Base-by-base conservation (phyloP, 2,888 invertebrate species). In the Drosophila infuscata region DNA sequence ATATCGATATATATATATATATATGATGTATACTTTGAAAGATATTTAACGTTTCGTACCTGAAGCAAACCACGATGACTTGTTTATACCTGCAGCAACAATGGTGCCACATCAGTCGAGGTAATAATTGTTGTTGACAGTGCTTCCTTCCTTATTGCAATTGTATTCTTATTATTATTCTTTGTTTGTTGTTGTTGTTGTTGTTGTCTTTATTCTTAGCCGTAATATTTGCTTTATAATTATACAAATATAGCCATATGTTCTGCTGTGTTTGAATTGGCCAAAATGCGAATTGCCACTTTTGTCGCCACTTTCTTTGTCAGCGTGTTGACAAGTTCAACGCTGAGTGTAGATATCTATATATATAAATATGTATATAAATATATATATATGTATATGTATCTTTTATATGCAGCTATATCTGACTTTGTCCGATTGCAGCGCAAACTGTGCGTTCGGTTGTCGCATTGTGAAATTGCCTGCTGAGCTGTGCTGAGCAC, bases 391-490 rank as follows among this genome's bases (percentile, higher is more conserved):
- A 36, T 41, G 33, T 48, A 15, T 70, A 29, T 52, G 15, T 41
- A 41, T 41, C 9, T 43, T 43, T 43, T 11, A 43, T n/a, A 43
- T 43, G n/a, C 17, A 29, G 25, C 38, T 64, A 51, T 36, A 48
- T 68, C 53, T 46, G 70, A 58, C 74, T 71, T 76, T 73, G 67
- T 73, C 48, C 54, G 74, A 68, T 59, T 70, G 74, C 48, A 29
- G 15, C 11, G 33, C 25, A 20, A 9, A 35, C 17, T 20, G 53
- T 36, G 62, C 80, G 46, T 67, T 75, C 76, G 67, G 78, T 74
- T 63, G 80, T 74, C 69, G 85, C 70, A 74, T 73, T 79, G 58
- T 66, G 64, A 81, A 86, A 86, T 86, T 88, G 83, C 88, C 83
- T 61, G 46, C 15, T 46, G 68, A 61, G 43, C 65, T 60, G 70